These are phyloP conservation scores for Aleiodes testaceus DNA, from an alignment of 2,888 invertebrate genomes.

Conservation along the genomic window DNA sequence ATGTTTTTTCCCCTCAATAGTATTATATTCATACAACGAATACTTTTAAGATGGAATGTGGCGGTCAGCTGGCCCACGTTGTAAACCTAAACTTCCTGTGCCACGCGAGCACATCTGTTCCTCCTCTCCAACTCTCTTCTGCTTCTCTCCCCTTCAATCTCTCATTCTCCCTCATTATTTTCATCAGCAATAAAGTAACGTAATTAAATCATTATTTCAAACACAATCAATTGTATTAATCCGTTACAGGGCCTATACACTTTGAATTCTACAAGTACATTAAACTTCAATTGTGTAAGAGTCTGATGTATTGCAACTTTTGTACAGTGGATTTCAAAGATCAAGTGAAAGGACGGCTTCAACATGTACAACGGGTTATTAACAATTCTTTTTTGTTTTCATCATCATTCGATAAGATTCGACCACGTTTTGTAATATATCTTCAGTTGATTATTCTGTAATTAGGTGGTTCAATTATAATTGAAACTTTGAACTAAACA, in stretches of 20 bases:
- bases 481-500: background rate
- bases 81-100: constrained; percentile 68
- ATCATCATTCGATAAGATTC: background rate
- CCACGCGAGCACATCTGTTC: constrained; percentile 67
- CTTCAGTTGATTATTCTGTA: background rate
- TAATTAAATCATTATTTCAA: too few species aligned
- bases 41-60: constrained; percentile 44
- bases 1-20: constrained; percentile 16
- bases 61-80: constrained; percentile 63
- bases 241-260: too few species aligned
- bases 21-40: constrained; percentile 17
- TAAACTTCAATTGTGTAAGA: too few species aligned
- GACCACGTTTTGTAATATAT: background rate
- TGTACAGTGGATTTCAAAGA: constrained; percentile 23
- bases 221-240: too few species aligned
- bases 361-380: constrained; percentile 24
- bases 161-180: too few species aligned
- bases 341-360: constrained; percentile 41
- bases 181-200: too few species aligned
- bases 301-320: constrained; percentile 19
- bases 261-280: too few species aligned
- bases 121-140: constrained; percentile 26
- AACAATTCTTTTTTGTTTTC: constrained; percentile 12
- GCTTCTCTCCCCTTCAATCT: background rate
- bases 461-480: background rate